Evolutionary conservation across 2,113 vertebrate genomes (phyloP).

Genomic region (Lasiurus borealis): DNA sequence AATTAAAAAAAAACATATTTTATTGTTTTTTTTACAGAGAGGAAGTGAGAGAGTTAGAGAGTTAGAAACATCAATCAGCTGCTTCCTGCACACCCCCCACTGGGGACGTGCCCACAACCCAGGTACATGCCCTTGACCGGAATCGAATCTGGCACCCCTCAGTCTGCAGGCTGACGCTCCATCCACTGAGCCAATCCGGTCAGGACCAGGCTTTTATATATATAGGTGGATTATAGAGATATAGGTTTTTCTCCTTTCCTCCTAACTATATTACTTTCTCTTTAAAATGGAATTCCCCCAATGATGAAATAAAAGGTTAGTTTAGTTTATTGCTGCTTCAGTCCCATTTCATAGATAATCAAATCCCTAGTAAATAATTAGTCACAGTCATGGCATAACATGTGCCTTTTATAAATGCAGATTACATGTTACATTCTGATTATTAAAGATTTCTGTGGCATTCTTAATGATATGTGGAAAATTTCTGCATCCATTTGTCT

Average conservation of each 20-base stretch:
- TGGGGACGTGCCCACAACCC: too few relatives aligned
- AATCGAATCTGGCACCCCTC: too few relatives aligned
- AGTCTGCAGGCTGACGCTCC: too few relatives aligned
- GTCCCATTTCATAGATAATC: not conserved
- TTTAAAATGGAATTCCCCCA: not conserved
- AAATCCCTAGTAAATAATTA: not conserved
- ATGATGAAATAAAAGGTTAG: not conserved
- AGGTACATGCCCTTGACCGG: too few relatives aligned
- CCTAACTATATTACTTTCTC: not conserved
- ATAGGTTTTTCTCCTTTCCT: not conserved
- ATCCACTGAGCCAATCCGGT: too few relatives aligned
- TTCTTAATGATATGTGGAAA: not conserved
- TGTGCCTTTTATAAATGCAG: not conserved
- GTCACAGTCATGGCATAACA: not conserved
- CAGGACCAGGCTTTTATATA: too few relatives aligned
- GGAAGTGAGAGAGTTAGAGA: too few relatives aligned
- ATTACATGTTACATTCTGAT: not conserved
- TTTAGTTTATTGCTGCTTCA: not conserved
- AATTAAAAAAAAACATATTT: too few relatives aligned
- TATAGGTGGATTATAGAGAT: too few relatives aligned
- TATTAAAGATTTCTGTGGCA: not conserved
- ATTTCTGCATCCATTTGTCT: not conserved
- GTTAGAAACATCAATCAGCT: too few relatives aligned
- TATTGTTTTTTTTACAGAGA: too few relatives aligned
- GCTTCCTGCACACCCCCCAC: too few relatives aligned